Base-by-base conservation (phyloP, 2,113 vertebrate genomes). In the Melanerpes aurifrons region DNA sequence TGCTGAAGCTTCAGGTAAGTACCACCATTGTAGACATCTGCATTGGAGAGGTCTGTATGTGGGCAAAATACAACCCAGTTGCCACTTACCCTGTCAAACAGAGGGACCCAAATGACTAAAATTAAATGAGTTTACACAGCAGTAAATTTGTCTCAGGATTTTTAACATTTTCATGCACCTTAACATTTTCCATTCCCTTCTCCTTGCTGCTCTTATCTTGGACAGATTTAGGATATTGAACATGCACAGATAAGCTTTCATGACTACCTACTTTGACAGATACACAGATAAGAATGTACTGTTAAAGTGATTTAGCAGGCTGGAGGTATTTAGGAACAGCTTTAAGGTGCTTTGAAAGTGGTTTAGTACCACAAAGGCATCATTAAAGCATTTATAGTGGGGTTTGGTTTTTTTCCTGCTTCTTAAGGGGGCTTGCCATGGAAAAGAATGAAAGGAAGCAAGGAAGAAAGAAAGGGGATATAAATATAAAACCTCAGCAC, bases 151-250 rank as follows among this genome's bases (percentile, higher is more conserved):
- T 68, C 63, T 31, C 9, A 12, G 48, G 7, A 75, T 62, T 87
- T 78, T 81, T 47, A 90, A 85, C 66, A 40, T 91, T 91, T 94
- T 93, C 76, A 94, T 94, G 72, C 19, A 58, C 10, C 47, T 92
- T 72, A 62, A 45, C 62, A 53, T 88, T 90, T 91, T 71, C 85
- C 61, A 14, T 24, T 83, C 18, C 29, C 78, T 89, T 81, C 85
- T 62, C 28, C 82, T 48, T 75, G 75, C 80, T 91, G 69, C 74
- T 58, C 91, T 95, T 96, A 96, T 96, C 95, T 94, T 37, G 70
- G 85, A 91, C 82, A 95, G 93, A 86, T 94, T 93, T 94, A 96
- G 90, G 93, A 95, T 87, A 94, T 88, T 88, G 96, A 92, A 91
- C 94, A 91, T 81, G 69, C 86, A 94, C 66, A 94, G 96, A 96